Percentiles rank a stretch among this genome's conserved stretches.
Conservation (phyloP, 2,797 vertebrate species). For the Streptopelia turtur region DNA sequence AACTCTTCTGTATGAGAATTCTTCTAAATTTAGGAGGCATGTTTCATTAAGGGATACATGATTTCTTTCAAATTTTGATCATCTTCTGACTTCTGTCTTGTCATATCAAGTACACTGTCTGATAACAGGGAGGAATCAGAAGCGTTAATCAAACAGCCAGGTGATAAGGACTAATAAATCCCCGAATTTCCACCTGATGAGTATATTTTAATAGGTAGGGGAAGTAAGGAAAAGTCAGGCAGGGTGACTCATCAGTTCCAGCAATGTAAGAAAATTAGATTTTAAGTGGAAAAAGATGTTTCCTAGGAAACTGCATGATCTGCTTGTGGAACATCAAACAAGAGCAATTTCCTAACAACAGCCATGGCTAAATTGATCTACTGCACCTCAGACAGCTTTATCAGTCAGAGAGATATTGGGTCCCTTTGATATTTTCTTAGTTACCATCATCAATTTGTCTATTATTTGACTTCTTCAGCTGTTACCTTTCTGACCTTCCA, state of each 20-base stretch:
- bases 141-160: conserved; percentile 58
- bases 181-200: conserved; percentile 65
- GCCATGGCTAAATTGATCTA: conserved; percentile 77
- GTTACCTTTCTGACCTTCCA: conserved; percentile 61
- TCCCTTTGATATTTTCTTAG: conserved; percentile 73
- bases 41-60: not conserved
- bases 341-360: conserved; percentile 79
- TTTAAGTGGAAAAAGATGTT: conserved; percentile 82
- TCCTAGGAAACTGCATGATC: conserved; percentile 85
- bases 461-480: conserved; percentile 48
- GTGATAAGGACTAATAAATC: conserved; percentile 65
- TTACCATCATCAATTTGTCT: conserved; percentile 72
- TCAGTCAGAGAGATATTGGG: conserved; percentile 70
- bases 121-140: not conserved
- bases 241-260: conserved; percentile 79
- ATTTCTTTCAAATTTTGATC: not conserved
- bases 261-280: conserved; percentile 78
- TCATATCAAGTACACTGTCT: not conserved
- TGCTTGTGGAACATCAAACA: conserved; percentile 80
- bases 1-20: not conserved
- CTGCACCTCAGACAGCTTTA: conserved; percentile 74
- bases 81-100: not conserved
- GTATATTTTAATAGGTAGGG: conserved; percentile 70
- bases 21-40: not conserved
- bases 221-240: conserved; percentile 72